A percentile compares a stretch with the other conserved stretches of the same genome.
These are phyloP conservation scores for Oriolus oriolus DNA, from an alignment of 2,113 vertebrate species.

Conservation along the genomic window DNA sequence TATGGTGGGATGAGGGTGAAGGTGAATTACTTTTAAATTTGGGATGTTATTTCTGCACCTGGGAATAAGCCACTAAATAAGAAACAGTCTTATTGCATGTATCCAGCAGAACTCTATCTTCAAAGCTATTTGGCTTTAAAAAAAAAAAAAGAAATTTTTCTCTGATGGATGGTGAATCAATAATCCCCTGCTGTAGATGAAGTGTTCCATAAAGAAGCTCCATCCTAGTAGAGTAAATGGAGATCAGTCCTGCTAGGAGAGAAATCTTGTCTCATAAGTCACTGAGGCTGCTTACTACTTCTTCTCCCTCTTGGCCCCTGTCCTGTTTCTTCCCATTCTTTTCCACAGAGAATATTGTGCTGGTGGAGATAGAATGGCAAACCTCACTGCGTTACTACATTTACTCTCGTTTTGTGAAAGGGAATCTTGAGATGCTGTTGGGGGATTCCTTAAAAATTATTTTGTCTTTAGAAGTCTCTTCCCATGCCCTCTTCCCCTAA, in stretches of 20 bases:
- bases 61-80: conserved; percentile 41
- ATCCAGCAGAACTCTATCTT: neutral
- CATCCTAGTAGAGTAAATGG: neutral
- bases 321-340: neutral
- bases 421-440: neutral
- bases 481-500: accelerated
- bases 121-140: neutral
- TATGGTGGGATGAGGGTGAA: neutral
- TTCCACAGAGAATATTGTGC: neutral
- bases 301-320: neutral
- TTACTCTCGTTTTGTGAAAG: neutral
- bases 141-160: neutral
- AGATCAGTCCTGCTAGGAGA: conserved; percentile 4
- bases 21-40: conserved; percentile 46
- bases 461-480: neutral
- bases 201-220: conserved; percentile 14
- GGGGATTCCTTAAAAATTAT: neutral
- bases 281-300: neutral
- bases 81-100: neutral
- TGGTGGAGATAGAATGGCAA: neutral
- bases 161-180: conserved; percentile 18
- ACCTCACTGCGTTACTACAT: neutral
- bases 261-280: neutral
- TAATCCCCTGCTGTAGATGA: neutral
- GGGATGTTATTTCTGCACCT: neutral